Base-by-base conservation (phyloP, 2,888 invertebrate genomes). In the Pogonocherus hispidulus region DNA sequence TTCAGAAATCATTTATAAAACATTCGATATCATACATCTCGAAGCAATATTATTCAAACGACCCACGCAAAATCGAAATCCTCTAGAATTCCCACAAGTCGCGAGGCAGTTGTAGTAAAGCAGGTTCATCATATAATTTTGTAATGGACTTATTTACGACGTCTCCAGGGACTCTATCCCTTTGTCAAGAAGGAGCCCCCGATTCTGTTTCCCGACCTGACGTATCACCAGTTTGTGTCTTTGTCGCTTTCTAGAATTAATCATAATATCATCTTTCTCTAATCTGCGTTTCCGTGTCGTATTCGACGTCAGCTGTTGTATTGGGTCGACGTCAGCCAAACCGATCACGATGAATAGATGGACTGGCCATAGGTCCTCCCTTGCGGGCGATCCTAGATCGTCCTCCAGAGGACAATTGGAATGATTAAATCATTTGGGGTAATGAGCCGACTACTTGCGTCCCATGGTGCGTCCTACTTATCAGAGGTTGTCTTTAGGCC, bases 391-490 rank as follows among this genome's bases (percentile, higher is more conserved):
- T 71, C 67, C 63, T 66, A 63, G 59, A 69, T 75, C 72, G 60
- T 54, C 49, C 56, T 77, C 76, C 27, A 47, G 77, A 75, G 77
- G 59, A 76, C 72, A 73, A 77, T 77, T 72, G 70, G 63, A 69
- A 74, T 77, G 76, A 77, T 77, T 76, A 75, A 75, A 77, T 77
- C 75, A 73, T 73, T 69, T 66, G 66, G 68, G 55, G 68, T 76
- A 74, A 76, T 74, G 74, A 73, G 72, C 69, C 68, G 71, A 71
- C 71, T 73, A 62, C 52, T 27, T 66, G 46, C 22, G 51, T 27
- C 56, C 57, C 52, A 6, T 23, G 41, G 2, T 27, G 8, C 27
- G 8, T 8, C 27, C 27, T 27, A 27, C 3, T 3, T 27, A 8
- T 8, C 27, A 5, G 27, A 27, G 8, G 8, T 27, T 5, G 27